Evolutionary conservation across 2,113 vertebrate species (phyloP).

Genomic region (Cynopterus brachyotis): DNA sequence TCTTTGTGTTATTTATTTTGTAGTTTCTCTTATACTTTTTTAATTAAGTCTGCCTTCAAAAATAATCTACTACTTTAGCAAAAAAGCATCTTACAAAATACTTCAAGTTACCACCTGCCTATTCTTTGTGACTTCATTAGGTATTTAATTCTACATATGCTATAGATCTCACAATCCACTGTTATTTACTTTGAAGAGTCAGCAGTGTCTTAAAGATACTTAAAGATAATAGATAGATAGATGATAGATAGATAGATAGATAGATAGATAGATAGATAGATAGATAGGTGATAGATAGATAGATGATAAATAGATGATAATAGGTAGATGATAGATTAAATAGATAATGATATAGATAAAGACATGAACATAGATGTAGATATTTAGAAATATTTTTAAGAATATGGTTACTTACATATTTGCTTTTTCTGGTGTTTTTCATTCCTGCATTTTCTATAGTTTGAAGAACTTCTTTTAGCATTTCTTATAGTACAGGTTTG

Average conservation of each 20-base stretch:
- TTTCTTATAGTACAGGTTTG: background rate
- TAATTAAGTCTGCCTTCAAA: background rate
- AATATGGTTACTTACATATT: background rate
- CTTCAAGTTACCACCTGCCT: background rate
- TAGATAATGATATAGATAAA: background rate
- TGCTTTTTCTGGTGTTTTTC: background rate
- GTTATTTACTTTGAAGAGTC: background rate
- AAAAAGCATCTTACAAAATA: background rate
- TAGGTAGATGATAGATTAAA: background rate
- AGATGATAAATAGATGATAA: background rate
- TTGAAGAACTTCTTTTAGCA: background rate
- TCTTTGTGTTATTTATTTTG: constrained; percentile 16
- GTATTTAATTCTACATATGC: background rate
- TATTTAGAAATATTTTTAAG: background rate
- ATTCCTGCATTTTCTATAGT: background rate
- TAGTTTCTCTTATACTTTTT: background rate
- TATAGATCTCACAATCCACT: background rate
- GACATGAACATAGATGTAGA: background rate
- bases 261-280: background rate
- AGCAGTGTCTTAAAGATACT: background rate
- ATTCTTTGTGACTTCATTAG: background rate
- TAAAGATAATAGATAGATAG: background rate
- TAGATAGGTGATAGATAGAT: too few species aligned
- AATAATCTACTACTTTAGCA: background rate
- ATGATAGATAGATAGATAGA: background rate